Evolutionary conservation across 2,113 vertebrate genomes (phyloP).

Genomic region (Pelecanoides urinatrix): DNA sequence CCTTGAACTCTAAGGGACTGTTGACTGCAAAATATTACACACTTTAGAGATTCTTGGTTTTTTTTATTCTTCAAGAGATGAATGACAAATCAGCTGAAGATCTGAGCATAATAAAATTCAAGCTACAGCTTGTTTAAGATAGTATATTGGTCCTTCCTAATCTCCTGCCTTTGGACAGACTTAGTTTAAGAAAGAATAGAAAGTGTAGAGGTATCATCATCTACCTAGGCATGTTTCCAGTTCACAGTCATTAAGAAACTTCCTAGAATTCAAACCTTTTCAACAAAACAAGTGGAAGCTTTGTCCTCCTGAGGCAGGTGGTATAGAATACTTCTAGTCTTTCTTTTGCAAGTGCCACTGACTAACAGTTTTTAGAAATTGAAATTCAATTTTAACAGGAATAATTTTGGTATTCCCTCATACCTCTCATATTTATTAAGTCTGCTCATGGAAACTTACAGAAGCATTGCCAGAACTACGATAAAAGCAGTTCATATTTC

Average conservation of each 20-base stretch:
- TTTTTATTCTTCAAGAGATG: background rate
- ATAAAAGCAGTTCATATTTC: background rate
- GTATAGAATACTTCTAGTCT: background rate
- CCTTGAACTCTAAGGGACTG: background rate
- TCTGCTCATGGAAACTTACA: background rate
- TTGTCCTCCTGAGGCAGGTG: background rate
- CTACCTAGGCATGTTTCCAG: background rate
- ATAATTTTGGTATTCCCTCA: background rate
- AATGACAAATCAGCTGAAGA: background rate
- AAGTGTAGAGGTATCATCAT: background rate
- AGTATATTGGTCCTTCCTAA: background rate
- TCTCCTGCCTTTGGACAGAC: background rate
- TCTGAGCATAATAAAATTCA: background rate
- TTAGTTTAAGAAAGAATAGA: background rate
- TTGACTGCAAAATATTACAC: background rate
- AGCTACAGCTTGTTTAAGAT: background rate
- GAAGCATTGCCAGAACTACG: background rate
- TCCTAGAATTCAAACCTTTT: background rate
- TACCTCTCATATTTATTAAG: background rate
- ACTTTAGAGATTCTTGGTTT: background rate
- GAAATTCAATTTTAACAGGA: background rate
- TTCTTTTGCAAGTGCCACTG: background rate
- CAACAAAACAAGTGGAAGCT: background rate
- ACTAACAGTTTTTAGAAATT: background rate
- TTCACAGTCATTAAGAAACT: background rate